phyloP scores from a whole-genome alignment of 2,888 invertebrate genomes.

The Horisme vitalbata region DNA sequence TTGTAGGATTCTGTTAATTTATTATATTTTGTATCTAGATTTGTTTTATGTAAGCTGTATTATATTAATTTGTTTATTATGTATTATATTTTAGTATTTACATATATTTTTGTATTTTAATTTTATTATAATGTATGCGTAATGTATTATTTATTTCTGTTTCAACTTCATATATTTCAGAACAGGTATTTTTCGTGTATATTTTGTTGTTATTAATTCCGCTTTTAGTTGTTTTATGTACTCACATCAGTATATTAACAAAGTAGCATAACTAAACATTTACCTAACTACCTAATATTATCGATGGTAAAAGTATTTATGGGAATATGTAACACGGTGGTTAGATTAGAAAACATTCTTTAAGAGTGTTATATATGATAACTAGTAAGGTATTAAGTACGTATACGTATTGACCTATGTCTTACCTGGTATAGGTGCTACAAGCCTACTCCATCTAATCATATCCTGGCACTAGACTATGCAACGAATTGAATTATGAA shows the following conservation, averaged over 20 bases:
- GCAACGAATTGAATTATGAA: too few species aligned
- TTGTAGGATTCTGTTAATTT: not conserved
- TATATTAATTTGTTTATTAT: not conserved
- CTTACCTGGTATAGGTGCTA: too few species aligned
- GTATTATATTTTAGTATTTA: not conserved
- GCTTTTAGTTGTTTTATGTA: conserved; percentile 33
- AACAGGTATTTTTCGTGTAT: conserved; percentile 30
- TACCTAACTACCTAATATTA: too few species aligned
- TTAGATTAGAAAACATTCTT: too few species aligned
- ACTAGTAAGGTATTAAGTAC: too few species aligned
- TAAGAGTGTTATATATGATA: too few species aligned
- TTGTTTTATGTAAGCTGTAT: not conserved
- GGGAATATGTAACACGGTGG: too few species aligned
- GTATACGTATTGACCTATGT: too few species aligned
- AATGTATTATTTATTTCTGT: conserved; percentile 15
- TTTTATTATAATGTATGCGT: conserved; percentile 9
- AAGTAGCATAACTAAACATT: conserved; percentile 13
- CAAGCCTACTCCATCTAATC: too few species aligned
- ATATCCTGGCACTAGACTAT: too few species aligned
- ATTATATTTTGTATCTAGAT: not conserved
- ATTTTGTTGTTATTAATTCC: conserved; percentile 30
- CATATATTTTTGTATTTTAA: conserved; percentile 1
- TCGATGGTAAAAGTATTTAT: too few species aligned
- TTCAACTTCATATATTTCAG: conserved; percentile 28
- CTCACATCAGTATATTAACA: conserved; percentile 28